Evolutionary conservation across 2,888 invertebrate genomes (phyloP).

Genomic region (Cistogaster globosa): DNA sequence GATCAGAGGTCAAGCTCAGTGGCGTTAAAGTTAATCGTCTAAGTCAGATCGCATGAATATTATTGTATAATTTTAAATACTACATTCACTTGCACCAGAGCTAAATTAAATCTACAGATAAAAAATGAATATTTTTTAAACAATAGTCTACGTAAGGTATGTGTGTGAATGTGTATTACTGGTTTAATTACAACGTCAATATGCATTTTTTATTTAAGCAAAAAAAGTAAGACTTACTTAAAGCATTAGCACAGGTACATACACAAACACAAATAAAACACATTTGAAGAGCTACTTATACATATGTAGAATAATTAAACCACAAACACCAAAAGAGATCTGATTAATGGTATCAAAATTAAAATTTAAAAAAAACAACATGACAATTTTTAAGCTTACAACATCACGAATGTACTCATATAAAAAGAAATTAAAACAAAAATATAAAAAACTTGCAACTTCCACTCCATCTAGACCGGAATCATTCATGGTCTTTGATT

Average conservation of each 20-base stretch:
- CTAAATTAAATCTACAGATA: constrained; percentile 10
- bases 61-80: constrained; percentile 19
- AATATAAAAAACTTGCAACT: constrained; percentile 39
- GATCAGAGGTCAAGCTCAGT: constrained; percentile 73
- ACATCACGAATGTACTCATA: neutral
- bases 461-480: constrained; percentile 41
- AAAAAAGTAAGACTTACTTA: neutral
- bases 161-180: neutral
- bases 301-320: neutral
- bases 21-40: constrained; percentile 72
- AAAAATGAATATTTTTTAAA: constrained; percentile 1
- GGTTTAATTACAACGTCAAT: constrained; percentile 52
- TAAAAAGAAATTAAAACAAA: neutral
- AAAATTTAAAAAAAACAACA: neutral
- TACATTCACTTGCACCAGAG: constrained; percentile 2
- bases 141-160: constrained; percentile 3
- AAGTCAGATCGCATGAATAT: constrained; percentile 58
- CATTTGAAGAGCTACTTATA: neutral
- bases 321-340: constrained; percentile 21
- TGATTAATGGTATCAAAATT: constrained; percentile 19
- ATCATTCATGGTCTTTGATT: constrained; percentile 60
- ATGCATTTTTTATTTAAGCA: constrained; percentile 11
- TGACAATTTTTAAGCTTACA: constrained; percentile 47
- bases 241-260: neutral
- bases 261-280: neutral